A percentile compares a stretch with the other conserved stretches of the same genome.
Conservation (phyloP, 2,888 invertebrate species). For the Anarsia innoxiella region DNA sequence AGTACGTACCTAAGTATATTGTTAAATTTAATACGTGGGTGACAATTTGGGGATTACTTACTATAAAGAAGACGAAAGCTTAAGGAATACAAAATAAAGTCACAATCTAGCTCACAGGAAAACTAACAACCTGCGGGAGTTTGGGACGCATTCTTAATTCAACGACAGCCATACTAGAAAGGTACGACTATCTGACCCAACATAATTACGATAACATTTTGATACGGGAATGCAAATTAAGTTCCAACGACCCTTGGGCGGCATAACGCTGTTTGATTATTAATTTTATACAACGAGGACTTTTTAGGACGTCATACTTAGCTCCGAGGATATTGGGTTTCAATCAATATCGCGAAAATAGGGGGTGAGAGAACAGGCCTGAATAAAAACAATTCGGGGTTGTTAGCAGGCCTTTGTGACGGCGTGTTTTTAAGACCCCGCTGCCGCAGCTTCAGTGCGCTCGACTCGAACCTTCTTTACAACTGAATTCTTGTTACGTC, state of each 20-base stretch:
- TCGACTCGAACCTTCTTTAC: background rate
- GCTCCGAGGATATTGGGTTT: conserved; percentile 20
- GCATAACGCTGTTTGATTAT: conserved; percentile 32
- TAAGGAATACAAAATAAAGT: conserved; percentile 15
- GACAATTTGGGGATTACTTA: conserved; percentile 10
- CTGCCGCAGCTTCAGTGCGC: background rate
- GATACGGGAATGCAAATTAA: conserved; percentile 46
- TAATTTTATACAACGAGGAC: conserved; percentile 30
- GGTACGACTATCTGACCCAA: conserved; percentile 30
- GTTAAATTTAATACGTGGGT: background rate
- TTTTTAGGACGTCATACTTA: conserved; percentile 20
- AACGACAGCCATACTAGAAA: conserved; percentile 16
- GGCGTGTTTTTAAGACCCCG: conserved; percentile 5
- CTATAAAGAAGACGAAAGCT: conserved; percentile 13
- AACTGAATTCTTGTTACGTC: background rate
- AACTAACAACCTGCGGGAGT: conserved; percentile 19
- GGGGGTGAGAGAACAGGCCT: conserved; percentile 16
- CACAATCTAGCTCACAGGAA: conserved; percentile 18
- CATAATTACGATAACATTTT: conserved; percentile 44
- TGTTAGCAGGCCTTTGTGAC: conserved; percentile 13
- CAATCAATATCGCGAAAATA: conserved; percentile 18
- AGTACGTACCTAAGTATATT: no score
- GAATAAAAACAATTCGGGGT: conserved; percentile 17
- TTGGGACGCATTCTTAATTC: conserved; percentile 21
- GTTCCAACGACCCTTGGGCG: conserved; percentile 16